phyloP scores from a whole-genome alignment of 2,888 invertebrate species.

The Trichacis sp. region DNA sequence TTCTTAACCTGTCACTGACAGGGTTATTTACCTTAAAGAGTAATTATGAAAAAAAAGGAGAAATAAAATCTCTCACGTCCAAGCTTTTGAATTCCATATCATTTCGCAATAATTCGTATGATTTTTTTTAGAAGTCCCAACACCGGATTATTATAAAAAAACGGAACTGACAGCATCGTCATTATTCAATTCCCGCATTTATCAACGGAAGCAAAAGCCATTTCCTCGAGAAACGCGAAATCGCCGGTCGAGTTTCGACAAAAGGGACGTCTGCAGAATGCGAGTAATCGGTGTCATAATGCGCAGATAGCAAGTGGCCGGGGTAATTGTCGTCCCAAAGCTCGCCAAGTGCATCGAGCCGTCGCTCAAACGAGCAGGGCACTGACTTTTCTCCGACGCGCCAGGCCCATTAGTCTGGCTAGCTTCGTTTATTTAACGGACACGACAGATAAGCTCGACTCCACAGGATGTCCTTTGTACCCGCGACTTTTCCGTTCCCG shows the following conservation, averaged over 20 bases:
- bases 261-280: slow-evolving; percentile 36
- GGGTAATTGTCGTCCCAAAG: slow-evolving; percentile 46
- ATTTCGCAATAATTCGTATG: no score
- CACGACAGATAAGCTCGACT: slow-evolving; percentile 35
- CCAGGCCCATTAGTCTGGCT: slow-evolving; percentile 53
- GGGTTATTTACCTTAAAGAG: no score
- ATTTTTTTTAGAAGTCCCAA: no score
- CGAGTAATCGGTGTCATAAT: slow-evolving; percentile 41
- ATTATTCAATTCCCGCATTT: neutral
- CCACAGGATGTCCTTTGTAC: slow-evolving; percentile 60
- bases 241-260: slow-evolving; percentile 20
- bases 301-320: slow-evolving; percentile 39
- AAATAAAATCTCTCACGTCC: no score
- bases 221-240: slow-evolving; percentile 10
- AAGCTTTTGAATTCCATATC: no score
- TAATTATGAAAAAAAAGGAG: no score
- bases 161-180: slow-evolving; percentile 21
- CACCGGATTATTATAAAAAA: no score
- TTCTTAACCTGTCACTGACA: no score
- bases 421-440: slow-evolving; percentile 50
- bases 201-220: slow-evolving; percentile 12
- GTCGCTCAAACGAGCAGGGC: slow-evolving; percentile 48
- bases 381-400: slow-evolving; percentile 38
- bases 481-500: slow-evolving; percentile 34
- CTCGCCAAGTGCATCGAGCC: slow-evolving; percentile 60